phyloP scores from a whole-genome alignment of 2,113 vertebrate genomes.

The Daphoenositta chrysoptera region DNA sequence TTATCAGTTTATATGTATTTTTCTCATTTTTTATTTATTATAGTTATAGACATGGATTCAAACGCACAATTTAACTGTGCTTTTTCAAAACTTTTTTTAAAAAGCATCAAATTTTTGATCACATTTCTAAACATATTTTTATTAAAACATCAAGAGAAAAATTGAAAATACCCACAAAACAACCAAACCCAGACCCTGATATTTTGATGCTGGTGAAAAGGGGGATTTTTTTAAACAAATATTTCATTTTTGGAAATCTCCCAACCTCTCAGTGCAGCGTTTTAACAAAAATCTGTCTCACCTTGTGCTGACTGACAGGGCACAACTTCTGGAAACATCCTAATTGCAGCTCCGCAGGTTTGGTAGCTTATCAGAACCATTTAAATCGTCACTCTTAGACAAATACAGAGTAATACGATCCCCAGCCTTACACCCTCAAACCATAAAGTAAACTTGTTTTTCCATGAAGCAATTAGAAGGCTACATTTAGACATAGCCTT shows the following conservation, averaged over 20 bases:
- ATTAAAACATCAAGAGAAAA: background rate
- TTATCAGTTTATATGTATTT: background rate
- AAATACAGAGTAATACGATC: constrained; percentile 38
- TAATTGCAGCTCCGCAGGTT: constrained; percentile 37
- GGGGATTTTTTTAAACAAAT: background rate
- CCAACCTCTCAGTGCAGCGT: rapidly evolving
- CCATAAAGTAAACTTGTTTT: constrained; percentile 68
- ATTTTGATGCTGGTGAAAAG: background rate
- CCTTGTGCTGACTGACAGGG: constrained; percentile 6
- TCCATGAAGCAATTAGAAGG: constrained; percentile 64
- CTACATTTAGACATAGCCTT: constrained; percentile 49
- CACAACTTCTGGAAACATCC: constrained; percentile 50
- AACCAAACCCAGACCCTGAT: background rate
- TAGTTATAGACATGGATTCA: background rate
- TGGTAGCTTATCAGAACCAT: constrained; percentile 26
- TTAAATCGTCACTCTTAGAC: constrained; percentile 1
- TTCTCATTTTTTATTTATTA: background rate
- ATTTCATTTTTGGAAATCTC: background rate
- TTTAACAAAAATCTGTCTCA: background rate
- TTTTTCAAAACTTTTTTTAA: rapidly evolving
- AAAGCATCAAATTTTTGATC: background rate
- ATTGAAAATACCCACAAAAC: background rate
- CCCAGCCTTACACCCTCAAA: constrained; percentile 57
- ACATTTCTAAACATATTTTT: background rate
- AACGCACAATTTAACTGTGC: background rate